Evolutionary conservation across 2,888 invertebrate genomes (phyloP).

Genomic region (Erebia ligea): DNA sequence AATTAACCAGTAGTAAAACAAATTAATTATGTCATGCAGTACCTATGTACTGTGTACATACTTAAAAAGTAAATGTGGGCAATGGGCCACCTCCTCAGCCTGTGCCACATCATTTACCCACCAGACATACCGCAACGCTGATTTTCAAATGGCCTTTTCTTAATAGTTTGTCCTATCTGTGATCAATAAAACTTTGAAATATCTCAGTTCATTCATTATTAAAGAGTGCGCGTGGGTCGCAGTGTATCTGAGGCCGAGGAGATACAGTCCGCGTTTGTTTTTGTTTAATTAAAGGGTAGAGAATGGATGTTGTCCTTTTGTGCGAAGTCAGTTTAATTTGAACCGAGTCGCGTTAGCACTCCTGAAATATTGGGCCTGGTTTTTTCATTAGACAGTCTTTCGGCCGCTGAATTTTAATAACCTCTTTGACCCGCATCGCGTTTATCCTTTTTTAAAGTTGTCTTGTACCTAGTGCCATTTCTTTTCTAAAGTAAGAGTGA

Average conservation of each 20-base stretch:
- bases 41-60: too few relatives aligned
- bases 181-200: not conserved
- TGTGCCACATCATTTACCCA: too few relatives aligned
- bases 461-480: not conserved
- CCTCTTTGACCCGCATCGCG: not conserved
- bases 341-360: not conserved
- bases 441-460: not conserved
- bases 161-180: not conserved
- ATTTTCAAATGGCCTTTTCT: too few relatives aligned
- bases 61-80: too few relatives aligned
- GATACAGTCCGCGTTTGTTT: conserved; percentile 29
- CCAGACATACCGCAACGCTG: too few relatives aligned
- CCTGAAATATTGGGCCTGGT: conserved; percentile 11
- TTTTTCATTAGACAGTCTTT: conserved; percentile 9
- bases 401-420: conserved; percentile 12
- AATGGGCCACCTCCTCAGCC: too few relatives aligned
- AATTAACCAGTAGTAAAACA: too few relatives aligned
- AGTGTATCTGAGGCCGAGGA: conserved; percentile 23
- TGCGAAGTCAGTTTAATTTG: conserved; percentile 22
- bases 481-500: not conserved
- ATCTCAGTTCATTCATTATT: not conserved
- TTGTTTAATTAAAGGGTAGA: conserved; percentile 34
- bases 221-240: conserved; percentile 10
- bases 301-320: conserved; percentile 25
- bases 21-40: too few relatives aligned